Base-by-base conservation (phyloP, 2,888 invertebrate genomes). In the Caradrina clavipalpis region DNA sequence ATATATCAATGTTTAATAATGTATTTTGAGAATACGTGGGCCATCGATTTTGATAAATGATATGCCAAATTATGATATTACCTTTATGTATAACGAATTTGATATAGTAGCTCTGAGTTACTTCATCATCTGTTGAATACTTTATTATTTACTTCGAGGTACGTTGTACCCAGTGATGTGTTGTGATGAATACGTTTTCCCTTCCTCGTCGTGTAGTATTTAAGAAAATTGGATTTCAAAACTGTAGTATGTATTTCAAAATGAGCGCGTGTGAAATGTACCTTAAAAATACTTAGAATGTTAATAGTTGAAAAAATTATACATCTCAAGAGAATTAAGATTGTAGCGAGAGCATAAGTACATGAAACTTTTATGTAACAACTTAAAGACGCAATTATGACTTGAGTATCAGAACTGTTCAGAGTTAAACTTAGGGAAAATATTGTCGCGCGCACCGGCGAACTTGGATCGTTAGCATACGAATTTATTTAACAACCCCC, bases 11-110 rank as follows among this genome's bases (percentile, higher is more conserved):
- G 76, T 83, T 61, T 73, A 72, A 70, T 83, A 81, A 86, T 88
- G 87, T 90, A 91, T 91, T 91, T 91, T 89, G 86, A 49, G 65
- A 72, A 87, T 87, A 89, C 69, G 88, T 80, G 88, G 90, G 89
- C 89, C 90, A 91, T 88, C 85, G 84, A 84, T 91, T 91, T 93
- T 91, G 86, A 90, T 83, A 66, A 90, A 90, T 84, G 88, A 85
- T 88, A 89, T 91, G 92, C 92, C 92, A 92, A 93, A 92, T 92
- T 90, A 90, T 88, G 85, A 86, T 89, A 87, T 85, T 84, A 84
- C 81, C 78, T 81, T 78, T 85, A 85, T 81, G 73, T 83, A 77
- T 86, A 84, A 84, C 83, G 49, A 81, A 74, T 79, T 71, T 78
- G 81, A 82, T 81, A 78, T 81, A 85, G 82, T 86, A 84, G 83